Percentiles rank a stretch among this genome's conserved stretches.
These are phyloP conservation scores for Sebastes cheni DNA, from an alignment of 2,797 vertebrate species.

Conservation along the genomic window DNA sequence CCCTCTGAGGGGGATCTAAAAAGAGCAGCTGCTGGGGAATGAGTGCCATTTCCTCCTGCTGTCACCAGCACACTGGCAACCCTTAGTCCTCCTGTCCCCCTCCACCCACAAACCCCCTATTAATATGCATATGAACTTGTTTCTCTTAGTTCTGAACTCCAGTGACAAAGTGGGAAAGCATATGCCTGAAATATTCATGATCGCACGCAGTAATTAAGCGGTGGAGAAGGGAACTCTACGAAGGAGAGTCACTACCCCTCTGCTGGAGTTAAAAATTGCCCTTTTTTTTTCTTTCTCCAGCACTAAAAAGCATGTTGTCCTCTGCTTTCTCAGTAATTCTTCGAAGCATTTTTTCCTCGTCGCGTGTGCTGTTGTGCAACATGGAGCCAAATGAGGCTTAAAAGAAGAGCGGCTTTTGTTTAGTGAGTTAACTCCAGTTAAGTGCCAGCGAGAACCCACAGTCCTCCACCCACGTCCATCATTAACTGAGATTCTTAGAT, in stretches of 20 bases:
- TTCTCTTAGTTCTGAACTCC: constrained; percentile 85
- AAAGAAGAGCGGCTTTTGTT: constrained; percentile 49
- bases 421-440: constrained; percentile 55
- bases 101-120: constrained; percentile 68
- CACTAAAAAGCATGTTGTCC: constrained; percentile 59
- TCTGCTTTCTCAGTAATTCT: constrained; percentile 66
- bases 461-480: background rate
- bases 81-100: constrained; percentile 72
- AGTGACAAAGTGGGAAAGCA: constrained; percentile 87
- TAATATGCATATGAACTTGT: constrained; percentile 87
- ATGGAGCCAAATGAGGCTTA: constrained; percentile 52
- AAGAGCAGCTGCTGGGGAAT: constrained; percentile 89
- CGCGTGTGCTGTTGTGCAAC: constrained; percentile 17
- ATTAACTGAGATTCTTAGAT: background rate
- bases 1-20: constrained; percentile 86
- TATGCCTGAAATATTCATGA: constrained; percentile 89
- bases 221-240: constrained; percentile 63
- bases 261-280: constrained; percentile 62
- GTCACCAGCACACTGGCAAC: constrained; percentile 83
- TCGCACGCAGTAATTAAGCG: constrained; percentile 78
- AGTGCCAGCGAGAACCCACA: constrained; percentile 16
- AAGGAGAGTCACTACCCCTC: constrained; percentile 66
- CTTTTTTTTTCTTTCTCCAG: constrained; percentile 20
- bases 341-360: constrained; percentile 47
- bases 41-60: constrained; percentile 89